phyloP scores from a whole-genome alignment of 2,797 vertebrate genomes.

The Peromyscus melanophrys region DNA sequence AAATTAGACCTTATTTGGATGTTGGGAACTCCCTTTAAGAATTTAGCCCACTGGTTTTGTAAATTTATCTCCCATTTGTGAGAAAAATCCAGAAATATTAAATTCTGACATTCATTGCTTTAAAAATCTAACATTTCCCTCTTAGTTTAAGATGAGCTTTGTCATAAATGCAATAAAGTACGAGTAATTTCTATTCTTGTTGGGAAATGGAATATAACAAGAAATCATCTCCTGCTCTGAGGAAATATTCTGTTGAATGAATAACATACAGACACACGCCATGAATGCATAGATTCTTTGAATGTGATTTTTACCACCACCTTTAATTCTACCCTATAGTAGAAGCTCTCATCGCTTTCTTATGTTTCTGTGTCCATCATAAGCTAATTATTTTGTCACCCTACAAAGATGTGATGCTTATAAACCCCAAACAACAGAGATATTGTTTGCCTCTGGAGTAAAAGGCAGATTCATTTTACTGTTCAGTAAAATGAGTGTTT shows the following conservation, averaged over 20 bases:
- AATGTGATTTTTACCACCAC: neutral
- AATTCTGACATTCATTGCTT: conserved; percentile 4
- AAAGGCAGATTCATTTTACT: neutral
- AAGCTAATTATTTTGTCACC: neutral
- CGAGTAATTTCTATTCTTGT: neutral
- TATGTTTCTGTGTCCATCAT: neutral
- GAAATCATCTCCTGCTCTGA: neutral
- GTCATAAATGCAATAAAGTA: neutral
- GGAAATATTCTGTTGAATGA: neutral
- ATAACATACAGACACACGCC: neutral
- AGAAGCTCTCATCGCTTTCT: neutral
- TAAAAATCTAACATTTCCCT: neutral
- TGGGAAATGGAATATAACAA: conserved; percentile 31
- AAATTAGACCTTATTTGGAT: neutral
- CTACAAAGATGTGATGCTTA: neutral
- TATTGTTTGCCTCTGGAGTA: neutral
- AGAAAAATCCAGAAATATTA: neutral
- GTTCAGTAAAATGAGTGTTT: neutral
- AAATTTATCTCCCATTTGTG: conserved; percentile 31
- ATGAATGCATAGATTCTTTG: neutral
- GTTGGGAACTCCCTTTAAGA: neutral
- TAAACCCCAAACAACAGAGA: neutral
- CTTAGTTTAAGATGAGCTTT: neutral
- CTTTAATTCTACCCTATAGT: neutral
- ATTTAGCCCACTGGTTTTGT: neutral